Conservation (phyloP, 2,888 invertebrate species). For the Zhuqinia jingwanae region DNA sequence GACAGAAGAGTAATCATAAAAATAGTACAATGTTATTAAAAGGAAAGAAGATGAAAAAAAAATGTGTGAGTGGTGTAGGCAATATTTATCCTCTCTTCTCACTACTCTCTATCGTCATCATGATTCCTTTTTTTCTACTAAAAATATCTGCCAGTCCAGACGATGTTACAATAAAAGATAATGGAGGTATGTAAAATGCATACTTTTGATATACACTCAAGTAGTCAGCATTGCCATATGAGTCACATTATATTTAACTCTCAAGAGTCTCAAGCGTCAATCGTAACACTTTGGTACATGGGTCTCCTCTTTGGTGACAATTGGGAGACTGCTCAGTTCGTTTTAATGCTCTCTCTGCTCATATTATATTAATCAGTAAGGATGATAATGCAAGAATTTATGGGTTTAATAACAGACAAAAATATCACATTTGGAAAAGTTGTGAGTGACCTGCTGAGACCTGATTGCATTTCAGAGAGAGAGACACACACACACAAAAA, state of each 20-base stretch:
- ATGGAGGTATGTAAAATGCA: constrained; percentile 1
- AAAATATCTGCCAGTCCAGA: constrained; percentile 16
- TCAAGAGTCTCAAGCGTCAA: no score
- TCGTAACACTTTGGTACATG: no score
- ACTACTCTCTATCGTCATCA: constrained; percentile 2
- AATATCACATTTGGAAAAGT: background rate
- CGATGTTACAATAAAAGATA: constrained; percentile 42
- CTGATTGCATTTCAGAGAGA: no score
- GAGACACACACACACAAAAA: no score
- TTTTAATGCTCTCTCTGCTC: no score
- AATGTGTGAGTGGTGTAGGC: no score
- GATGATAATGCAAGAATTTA: constrained; percentile 1
- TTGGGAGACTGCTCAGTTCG: background rate
- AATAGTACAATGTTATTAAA: background rate
- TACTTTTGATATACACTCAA: no score
- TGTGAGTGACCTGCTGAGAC: background rate
- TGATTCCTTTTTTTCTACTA: background rate
- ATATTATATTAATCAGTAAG: no score
- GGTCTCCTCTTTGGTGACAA: background rate
- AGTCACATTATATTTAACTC: no score
- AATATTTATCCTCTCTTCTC: constrained; percentile 15
- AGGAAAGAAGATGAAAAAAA: background rate
- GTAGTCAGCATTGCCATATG: no score
- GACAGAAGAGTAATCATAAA: constrained; percentile 18
- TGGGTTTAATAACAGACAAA: background rate